These are phyloP conservation scores for Cossypha niveicapilla DNA, from an alignment of 2,797 vertebrate species.

Conservation along the genomic window DNA sequence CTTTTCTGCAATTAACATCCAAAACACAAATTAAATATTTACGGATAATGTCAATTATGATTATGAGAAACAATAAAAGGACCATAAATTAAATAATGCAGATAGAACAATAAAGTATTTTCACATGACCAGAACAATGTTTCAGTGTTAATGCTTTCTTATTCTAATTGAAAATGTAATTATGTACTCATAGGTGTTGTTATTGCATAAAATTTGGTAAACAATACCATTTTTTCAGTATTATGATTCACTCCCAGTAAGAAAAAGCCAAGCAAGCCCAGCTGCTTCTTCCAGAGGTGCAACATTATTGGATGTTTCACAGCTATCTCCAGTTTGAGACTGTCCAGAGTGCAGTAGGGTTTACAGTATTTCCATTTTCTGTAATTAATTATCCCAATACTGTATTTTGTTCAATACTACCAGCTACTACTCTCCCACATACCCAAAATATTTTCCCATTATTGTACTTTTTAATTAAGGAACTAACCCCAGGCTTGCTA, in stretches of 20 bases:
- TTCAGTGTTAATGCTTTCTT: neutral
- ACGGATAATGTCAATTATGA: conserved; percentile 45
- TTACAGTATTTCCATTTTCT: conserved; percentile 3
- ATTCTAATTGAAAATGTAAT: neutral
- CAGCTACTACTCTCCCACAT: neutral
- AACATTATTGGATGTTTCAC: neutral
- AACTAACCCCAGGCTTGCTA: neutral
- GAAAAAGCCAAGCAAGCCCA: neutral
- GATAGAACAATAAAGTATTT: conserved; percentile 22
- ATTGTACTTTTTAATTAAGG: neutral
- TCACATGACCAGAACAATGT: neutral
- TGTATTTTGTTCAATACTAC: neutral
- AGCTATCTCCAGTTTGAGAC: neutral
- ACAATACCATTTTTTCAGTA: neutral
- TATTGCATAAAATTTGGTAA: neutral
- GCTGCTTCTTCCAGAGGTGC: neutral
- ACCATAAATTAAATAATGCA: conserved; percentile 56
- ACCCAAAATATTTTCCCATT: neutral
- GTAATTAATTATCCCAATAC: neutral
- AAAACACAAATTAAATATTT: conserved; percentile 72
- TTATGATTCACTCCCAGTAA: neutral
- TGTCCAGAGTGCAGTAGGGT: neutral
- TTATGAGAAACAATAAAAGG: conserved; percentile 63
- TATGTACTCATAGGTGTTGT: neutral
- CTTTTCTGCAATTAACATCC: conserved; percentile 65